Evolutionary conservation across 2,888 invertebrate species (phyloP), one percentile per base, ranked within the genome.

Genomic region (Acanthosepion esculentum): DNA sequence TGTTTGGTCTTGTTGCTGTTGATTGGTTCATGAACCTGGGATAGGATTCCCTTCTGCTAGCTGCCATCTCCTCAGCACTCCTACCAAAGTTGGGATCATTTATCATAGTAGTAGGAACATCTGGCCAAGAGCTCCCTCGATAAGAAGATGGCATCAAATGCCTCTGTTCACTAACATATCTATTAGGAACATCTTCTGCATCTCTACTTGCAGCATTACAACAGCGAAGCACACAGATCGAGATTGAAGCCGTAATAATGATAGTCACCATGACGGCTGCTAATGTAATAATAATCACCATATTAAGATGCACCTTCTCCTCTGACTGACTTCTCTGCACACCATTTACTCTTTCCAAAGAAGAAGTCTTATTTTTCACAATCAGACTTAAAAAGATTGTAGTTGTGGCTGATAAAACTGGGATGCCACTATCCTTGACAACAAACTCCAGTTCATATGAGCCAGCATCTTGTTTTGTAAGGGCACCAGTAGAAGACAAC

Each of bases 231-330:
- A 78, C 78, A n/a, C 78, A 78, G 78, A 78, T 78, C 10, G 78
- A 78, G 78, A 78, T 78, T 78, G 78, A 78, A 78, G 78, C 78
- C 33, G 78, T 78, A 78, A 78, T 12, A 5, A 78, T 78, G 33
- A 78, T 78, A 78, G 78, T 78, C 78, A 78, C 78, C 78, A 78
- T 78, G n/a, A 78, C 78, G 18, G 78, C 78, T 12, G 18, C n/a
- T 78, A 78, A n/a, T 33, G 78, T 78, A 78, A 78, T 78, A 78
- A 78, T 78, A 78, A 78, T 78, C 78, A 78, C 78, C 78, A 78
- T 78, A 78, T 78, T 78, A 78, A 78, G 78, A 78, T 78, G 78
- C n/a, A 78, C 78, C 3, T 78, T 78, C 78, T 78, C 78, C 12
- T 78, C 78, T 15, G 78, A 78, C n/a, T 33, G n/a, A 78, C 78